Evolutionary conservation across 2,797 vertebrate genomes (phyloP), one percentile per base, ranked within the genome.

Genomic region (Ctenopoma multispine): DNA sequence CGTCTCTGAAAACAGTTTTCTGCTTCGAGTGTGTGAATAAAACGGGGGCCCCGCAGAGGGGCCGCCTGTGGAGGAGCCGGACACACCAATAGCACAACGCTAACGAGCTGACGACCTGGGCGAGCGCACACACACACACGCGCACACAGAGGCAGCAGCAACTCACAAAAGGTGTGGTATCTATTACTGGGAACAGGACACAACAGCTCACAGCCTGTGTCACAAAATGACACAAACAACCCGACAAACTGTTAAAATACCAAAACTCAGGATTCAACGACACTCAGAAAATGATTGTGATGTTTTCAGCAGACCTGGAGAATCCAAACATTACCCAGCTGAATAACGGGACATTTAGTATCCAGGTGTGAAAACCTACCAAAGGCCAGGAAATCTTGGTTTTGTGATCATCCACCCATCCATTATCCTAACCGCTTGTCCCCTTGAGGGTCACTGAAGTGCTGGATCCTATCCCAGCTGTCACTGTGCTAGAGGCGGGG

Each of bases 1-100:
- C 75, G 54, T 46, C 79, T 89, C 80, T 84, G 84, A 91, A 91
- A 92, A 90, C 88, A 79, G 86, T 89, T 90, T 87, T 88, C 86
- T 82, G 86, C 79, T 76, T 86, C 63, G 72, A 91, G 85, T 76
- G 83, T 18, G 77, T 69, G 84, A 76, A 87, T 78, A 63, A 87
- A 81, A 29, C 36, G 6, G 44, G 29, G 64, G 46, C 61, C 59
- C 49, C 40, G n/a, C 43, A 4, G n/a, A 49, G 66, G 57, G 57
- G 51, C 77, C 48, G 34, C 61, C 66, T 8, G 67, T 0, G 17
- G 69, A 61, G 73, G 64, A 44, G 63, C 29, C 55, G 38, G 47
- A 51, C 59, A 6, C 66, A 53, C 27, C 34, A 34, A 66, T 72
- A 65, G 44, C 62, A 77, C 67, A n/a, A 20, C 34, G 49, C 75